Percentiles rank a stretch among this genome's conserved stretches.
Conservation (phyloP, 2,888 invertebrate species). For the Carcina quercana region DNA sequence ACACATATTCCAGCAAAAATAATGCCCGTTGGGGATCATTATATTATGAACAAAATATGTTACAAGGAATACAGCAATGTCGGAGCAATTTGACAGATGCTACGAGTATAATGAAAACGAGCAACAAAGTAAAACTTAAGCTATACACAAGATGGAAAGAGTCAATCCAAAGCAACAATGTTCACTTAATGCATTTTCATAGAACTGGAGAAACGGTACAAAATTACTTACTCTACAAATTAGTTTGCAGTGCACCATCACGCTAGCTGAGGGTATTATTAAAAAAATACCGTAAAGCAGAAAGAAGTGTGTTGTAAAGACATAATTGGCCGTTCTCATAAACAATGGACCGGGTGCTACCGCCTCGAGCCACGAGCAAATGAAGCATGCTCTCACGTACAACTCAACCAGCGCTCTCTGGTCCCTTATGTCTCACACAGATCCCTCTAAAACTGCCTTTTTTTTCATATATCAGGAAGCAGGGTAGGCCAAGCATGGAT, state of each 20-base stretch:
- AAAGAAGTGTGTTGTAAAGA: constrained; percentile 52
- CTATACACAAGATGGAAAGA: no score
- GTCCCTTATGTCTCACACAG: constrained; percentile 18
- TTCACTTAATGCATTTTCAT: no score
- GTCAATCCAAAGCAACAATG: no score
- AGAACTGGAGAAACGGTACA: no score
- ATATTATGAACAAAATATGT: no score
- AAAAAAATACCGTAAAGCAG: constrained; percentile 37
- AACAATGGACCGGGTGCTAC: constrained; percentile 55
- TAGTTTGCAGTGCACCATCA: constrained; percentile 9
- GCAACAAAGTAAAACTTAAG: no score
- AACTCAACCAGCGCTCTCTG: constrained; percentile 31
- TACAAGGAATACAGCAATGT: no score
- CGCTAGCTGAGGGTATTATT: constrained; percentile 18
- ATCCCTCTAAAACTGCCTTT: constrained; percentile 8
- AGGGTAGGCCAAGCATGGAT: constrained; percentile 24
- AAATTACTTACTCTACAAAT: constrained; percentile 12
- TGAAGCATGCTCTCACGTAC: constrained; percentile 61
- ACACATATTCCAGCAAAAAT: no score
- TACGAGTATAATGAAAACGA: not conserved
- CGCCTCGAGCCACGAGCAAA: constrained; percentile 54
- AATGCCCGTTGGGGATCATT: no score
- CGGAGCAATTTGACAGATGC: not conserved
- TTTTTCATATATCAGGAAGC: constrained; percentile 7
- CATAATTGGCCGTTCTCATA: constrained; percentile 60